A percentile compares a stretch with the other conserved stretches of the same genome.
These are phyloP conservation scores for Trichonephila clavipes DNA, from an alignment of 1,140 invertebrate species.

Conservation along the genomic window DNA sequence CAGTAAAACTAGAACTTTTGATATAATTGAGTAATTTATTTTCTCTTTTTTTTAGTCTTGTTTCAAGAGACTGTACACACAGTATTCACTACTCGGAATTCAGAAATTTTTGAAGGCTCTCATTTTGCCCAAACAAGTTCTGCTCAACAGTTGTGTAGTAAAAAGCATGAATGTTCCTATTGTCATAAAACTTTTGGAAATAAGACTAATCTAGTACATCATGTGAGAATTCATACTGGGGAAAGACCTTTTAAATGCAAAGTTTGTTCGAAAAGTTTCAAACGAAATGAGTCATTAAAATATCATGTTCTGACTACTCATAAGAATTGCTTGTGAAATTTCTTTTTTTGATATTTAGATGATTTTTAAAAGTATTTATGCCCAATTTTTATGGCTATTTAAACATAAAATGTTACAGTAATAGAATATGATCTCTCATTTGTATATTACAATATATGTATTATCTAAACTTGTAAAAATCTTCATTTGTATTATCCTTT, in stretches of 20 bases:
- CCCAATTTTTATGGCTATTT: too few relatives aligned
- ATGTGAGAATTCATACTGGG: constrained; percentile 33
- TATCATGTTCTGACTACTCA: constrained; percentile 39
- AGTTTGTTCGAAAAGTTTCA: constrained; percentile 29
- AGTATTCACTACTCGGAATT: background rate
- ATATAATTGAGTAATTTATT: background rate
- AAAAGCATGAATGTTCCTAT: background rate
- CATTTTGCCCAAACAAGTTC: background rate
- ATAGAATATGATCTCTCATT: too few relatives aligned
- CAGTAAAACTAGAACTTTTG: too few relatives aligned
- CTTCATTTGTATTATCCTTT: too few relatives aligned
- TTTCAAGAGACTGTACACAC: background rate
- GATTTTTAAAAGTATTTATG: too few relatives aligned
- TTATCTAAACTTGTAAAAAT: too few relatives aligned
- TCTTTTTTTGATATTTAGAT: too few relatives aligned
- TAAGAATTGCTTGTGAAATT: background rate
- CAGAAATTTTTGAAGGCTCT: background rate
- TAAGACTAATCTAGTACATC: background rate
- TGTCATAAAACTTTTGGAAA: background rate
- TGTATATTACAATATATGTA: too few relatives aligned
- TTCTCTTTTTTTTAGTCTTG: background rate
- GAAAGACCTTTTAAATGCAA: constrained; percentile 51
- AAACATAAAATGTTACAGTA: too few relatives aligned
- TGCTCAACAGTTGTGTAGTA: background rate
- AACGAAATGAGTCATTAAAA: constrained; percentile 41